phyloP scores from a whole-genome alignment of 2,113 vertebrate species.

The Cyprinodon variegatus region DNA sequence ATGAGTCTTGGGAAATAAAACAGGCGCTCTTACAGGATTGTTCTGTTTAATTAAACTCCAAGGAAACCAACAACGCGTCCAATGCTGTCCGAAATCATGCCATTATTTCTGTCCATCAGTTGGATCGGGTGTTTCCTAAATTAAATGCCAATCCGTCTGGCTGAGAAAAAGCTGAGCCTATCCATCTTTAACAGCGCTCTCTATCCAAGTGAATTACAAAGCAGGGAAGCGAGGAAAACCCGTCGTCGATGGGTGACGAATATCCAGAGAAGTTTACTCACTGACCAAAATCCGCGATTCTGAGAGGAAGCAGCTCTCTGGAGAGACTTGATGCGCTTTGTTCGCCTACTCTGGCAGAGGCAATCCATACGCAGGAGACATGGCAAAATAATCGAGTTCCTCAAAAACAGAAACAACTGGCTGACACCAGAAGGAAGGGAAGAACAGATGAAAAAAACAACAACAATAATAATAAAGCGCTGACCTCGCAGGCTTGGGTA shows the following conservation, averaged over 20 bases:
- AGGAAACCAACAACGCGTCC: constrained; percentile 54
- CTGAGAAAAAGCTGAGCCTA: constrained; percentile 41
- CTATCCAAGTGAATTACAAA: constrained; percentile 35
- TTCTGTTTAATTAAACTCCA: constrained; percentile 55
- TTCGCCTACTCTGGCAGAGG: constrained; percentile 54
- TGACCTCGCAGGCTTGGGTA: constrained; percentile 57
- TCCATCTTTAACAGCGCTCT: constrained; percentile 58
- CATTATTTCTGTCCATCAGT: constrained; percentile 62
- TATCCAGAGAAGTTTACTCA: constrained; percentile 63
- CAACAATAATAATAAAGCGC: constrained; percentile 30
- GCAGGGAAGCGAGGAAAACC: constrained; percentile 7
- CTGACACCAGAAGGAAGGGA: constrained; percentile 32
- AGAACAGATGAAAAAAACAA: constrained; percentile 16
- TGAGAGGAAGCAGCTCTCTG: constrained; percentile 53
- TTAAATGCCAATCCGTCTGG: constrained; percentile 52
- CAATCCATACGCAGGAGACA: constrained; percentile 46
- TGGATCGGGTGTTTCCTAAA: constrained; percentile 60
- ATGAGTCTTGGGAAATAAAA: constrained; percentile 28
- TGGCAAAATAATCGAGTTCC: constrained; percentile 19
- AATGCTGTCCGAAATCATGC: constrained; percentile 58
- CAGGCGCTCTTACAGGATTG: constrained; percentile 11
- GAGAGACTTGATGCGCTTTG: constrained; percentile 65
- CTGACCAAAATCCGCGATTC: constrained; percentile 60
- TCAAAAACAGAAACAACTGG: constrained; percentile 26
- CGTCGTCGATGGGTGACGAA: constrained; percentile 21